Base-by-base conservation (phyloP, 2,113 vertebrate species). In the Mesembrinibis cayennensis region DNA sequence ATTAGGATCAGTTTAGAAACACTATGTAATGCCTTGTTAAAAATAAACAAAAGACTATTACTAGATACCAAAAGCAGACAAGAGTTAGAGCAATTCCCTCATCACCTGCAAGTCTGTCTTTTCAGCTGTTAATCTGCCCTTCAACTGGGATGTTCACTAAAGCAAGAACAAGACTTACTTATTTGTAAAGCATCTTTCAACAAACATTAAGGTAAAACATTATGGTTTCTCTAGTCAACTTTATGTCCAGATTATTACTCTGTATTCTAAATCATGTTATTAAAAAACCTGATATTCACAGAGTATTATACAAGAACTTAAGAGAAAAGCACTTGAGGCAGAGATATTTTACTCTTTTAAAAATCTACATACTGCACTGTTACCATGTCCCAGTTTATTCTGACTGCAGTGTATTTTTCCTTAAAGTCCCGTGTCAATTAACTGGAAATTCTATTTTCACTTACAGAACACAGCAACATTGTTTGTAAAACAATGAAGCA, bases 401-500 rank as follows among this genome's bases (percentile, higher is more conserved):
- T 61, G 49, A 58, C 2, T 25, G 25, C 10, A 49, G 45, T 93
- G 77, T 11, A 36, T 78, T 91, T 58, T 93, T 55, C 47, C 65
- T 74, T 89, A 15, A 94, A 74, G 58, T 61, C 58, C 74, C 32
- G 44, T 40, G 78, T 88, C 85, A 86, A 82, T 91, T 92, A 95
- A 80, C 74, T 80, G 62, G 82, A 93, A 93, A 82, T 61, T 71
- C 95, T 88, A 82, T 85, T 94, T 91, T 93, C 93, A 73, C 62
- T 94, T 77, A 79, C 36, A 76, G 90, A 90, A 97, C 90, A 96
- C 80, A 89, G 58, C 45, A 72, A 50, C 61, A 88, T 45, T 96
- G 85, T 94, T 70, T 73, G 45, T 62, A 80, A 80, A 94, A 95
- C 95, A 97, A 95, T 88, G 90, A 85, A 81, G 91, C 92, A 95